phyloP scores from a whole-genome alignment of 2,797 vertebrate genomes.

The Mus minutoides region DNA sequence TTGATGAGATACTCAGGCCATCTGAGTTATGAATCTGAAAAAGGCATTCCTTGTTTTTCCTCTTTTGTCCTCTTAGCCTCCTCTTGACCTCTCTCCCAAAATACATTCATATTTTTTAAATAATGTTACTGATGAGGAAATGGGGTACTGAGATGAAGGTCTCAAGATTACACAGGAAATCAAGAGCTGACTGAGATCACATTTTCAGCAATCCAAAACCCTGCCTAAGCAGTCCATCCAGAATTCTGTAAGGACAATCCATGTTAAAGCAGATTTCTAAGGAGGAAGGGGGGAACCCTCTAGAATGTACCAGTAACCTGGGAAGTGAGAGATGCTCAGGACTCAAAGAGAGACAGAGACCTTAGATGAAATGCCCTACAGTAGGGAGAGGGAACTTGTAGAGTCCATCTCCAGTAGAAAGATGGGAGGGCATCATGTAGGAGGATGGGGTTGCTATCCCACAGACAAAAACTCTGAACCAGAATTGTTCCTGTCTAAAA shows the following conservation, averaged over 20 bases:
- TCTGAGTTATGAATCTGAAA: background rate
- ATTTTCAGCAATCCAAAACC: constrained; percentile 73
- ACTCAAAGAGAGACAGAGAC: too few relatives aligned
- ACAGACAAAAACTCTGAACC: too few relatives aligned
- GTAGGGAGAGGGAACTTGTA: too few relatives aligned
- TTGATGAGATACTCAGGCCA: constrained; percentile 60
- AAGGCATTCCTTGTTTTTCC: background rate
- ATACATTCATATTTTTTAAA: constrained; percentile 27
- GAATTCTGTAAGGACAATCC: background rate
- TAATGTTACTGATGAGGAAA: constrained; percentile 72
- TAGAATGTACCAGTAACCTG: too few relatives aligned
- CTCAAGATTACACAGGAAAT: constrained; percentile 71
- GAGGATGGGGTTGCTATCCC: too few relatives aligned
- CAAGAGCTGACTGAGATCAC: constrained; percentile 60
- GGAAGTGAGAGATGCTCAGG: too few relatives aligned
- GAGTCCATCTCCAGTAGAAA: too few relatives aligned
- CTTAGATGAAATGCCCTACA: too few relatives aligned
- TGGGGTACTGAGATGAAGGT: constrained; percentile 61
- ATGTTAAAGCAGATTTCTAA: constrained; percentile 56
- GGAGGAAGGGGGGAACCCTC: background rate
- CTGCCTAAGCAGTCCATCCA: constrained; percentile 57
- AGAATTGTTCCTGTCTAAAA: too few relatives aligned
- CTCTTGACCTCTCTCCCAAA: background rate
- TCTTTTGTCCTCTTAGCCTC: constrained; percentile 42
- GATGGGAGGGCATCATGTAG: too few relatives aligned